Base-by-base conservation (phyloP, 2,888 invertebrate genomes). In the Spialia ferax region DNA sequence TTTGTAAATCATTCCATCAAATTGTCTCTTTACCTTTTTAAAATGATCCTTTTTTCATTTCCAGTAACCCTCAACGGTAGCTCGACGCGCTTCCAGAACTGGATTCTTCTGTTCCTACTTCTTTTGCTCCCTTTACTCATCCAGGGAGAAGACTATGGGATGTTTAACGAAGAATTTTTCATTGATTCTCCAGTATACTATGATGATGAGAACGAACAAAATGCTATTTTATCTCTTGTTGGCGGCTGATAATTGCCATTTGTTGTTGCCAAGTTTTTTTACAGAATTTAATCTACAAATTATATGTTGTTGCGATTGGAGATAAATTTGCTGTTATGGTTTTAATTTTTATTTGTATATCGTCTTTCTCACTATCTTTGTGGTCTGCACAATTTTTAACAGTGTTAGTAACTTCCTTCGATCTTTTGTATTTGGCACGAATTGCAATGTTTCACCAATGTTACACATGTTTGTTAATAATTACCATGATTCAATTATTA, bases 1-100 rank as follows among this genome's bases (percentile, higher is more conserved):
- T 32, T 32, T 11, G 8, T 32, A 32, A 32, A 32, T 32, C 32
- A 32, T 32, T 29, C 5, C 11, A 1, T 32, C 8, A 38, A 5
- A 5, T 8, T 38, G 38, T n/a, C n/a, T 38, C 8, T 38, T n/a
- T 6, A 8, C 38, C 6, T n/a, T 38, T 38, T 38, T 45, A 22
- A 52, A 52, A 22, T 23, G n/a, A n/a, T n/a, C 15, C 22, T 63
- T 60, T 70, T 68, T 22, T 69, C 22, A 11, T 64, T 91, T 92
- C 20, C 91, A 93, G 93, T 93, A 55, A 92, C 91, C 0, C 87
- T 88, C 72, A 91, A 87, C 75, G 79, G 81, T 29, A 75, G 82
- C 7, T 77, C 83, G 52, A 75, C 84, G 60, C 75, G 78, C 74
- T 80, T 84, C 64, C 79, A 79, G 48, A 87, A 80, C 71, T 89